These are phyloP conservation scores for Serinus canaria DNA, from an alignment of 2,113 vertebrate species.

Conservation along the genomic window DNA sequence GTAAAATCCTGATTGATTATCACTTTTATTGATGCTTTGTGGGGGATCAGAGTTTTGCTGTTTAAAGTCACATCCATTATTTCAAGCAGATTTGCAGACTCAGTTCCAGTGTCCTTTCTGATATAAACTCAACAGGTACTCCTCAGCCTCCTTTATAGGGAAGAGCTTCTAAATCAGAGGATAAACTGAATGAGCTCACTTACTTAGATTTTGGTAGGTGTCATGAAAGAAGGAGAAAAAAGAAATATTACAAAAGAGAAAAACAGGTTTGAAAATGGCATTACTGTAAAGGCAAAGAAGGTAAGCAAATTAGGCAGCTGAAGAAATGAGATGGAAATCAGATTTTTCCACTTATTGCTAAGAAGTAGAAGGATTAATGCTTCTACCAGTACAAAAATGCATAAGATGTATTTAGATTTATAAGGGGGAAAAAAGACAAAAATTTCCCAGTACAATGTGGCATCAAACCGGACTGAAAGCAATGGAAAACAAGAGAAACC, in stretches of 20 bases:
- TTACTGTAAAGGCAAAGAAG: not conserved
- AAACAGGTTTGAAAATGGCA: not conserved
- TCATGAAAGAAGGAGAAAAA: not conserved
- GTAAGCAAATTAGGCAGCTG: not conserved
- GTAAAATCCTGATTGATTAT: not conserved
- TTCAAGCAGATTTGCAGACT: not conserved
- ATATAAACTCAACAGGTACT: not conserved
- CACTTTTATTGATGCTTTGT: not conserved
- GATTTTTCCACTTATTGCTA: not conserved
- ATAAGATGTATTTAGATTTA: not conserved
- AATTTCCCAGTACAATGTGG: not conserved
- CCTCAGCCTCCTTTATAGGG: not conserved
- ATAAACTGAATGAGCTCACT: not conserved
- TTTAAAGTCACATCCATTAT: not conserved
- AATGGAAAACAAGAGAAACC: not conserved
- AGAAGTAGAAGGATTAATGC: not conserved
- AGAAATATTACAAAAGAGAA: not conserved
- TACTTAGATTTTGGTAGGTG: not conserved
- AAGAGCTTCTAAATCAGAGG: not conserved
- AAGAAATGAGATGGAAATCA: not conserved
- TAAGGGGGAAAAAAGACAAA: fast-evolving
- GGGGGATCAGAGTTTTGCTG: not conserved
- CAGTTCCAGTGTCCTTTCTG: not conserved
- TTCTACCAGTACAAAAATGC: not conserved
- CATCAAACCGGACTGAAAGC: not conserved